Percentiles rank a stretch among this genome's conserved stretches.
Conservation (phyloP, 2,888 invertebrate species). For the Ormyrus rosae region DNA sequence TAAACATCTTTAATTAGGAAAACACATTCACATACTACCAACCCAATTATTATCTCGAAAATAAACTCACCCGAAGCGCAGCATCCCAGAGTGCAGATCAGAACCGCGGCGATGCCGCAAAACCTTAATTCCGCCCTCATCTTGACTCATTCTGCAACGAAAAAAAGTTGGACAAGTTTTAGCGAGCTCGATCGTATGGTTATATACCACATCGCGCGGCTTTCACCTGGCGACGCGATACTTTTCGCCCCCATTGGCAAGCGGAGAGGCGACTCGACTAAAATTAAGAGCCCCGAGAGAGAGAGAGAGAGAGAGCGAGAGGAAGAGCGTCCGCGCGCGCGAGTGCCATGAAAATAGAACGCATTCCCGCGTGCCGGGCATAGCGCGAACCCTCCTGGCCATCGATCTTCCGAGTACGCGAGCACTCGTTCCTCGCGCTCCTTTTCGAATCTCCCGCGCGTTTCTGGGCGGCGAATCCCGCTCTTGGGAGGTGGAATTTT, state of each 20-base stretch:
- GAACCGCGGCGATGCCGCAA: constrained; percentile 66
- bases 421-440: neutral
- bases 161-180: neutral
- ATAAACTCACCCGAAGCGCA: constrained; percentile 66
- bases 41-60: too few species aligned
- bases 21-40: too few species aligned
- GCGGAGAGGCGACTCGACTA: constrained; percentile 4
- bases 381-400: constrained; percentile 52
- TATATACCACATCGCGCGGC: too few species aligned
- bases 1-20: too few species aligned
- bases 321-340: constrained; percentile 54
- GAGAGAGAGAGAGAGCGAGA: constrained; percentile 39
- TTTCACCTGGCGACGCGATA: neutral
- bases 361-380: constrained; percentile 65
- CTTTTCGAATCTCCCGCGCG: too few species aligned
- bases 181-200: too few species aligned
- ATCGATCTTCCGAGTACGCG: constrained; percentile 26
- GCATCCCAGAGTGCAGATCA: constrained; percentile 65
- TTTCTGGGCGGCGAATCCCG: too few species aligned
- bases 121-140: constrained; percentile 70
- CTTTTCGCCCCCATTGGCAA: constrained; percentile 2
- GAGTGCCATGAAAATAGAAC: constrained; percentile 73
- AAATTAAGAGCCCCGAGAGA: constrained; percentile 45
- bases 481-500: too few species aligned
- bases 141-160: constrained; percentile 74